Base-by-base conservation (phyloP, 2,797 vertebrate genomes). In the Simalia tracyae region DNA sequence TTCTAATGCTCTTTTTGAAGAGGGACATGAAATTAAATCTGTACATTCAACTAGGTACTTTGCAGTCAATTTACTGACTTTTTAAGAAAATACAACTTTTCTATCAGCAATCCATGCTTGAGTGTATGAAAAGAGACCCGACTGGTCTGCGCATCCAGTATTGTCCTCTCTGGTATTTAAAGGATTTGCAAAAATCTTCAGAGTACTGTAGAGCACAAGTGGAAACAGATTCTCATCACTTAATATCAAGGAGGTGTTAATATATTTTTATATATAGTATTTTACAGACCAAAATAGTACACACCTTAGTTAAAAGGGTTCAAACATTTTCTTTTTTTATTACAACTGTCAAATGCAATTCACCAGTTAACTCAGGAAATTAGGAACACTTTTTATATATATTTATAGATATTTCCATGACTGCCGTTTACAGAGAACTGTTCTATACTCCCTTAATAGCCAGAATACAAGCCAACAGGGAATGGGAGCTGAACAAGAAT, bases 261-360 rank as follows among this genome's bases (percentile, higher is more conserved):
- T 92, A 92, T 92, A 90, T 87, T 90, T 92, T 84, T 92, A 92
- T 96, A 91, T 96, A 97, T 96, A 94, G 87, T 96, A 97, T 96
- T 93, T 97, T 97, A 97, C 95, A 98, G 95, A 97, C 96, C 95
- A 94, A 97, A 96, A 96, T 94, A 97, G 96, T 96, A 97, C 97
- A 97, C 97, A 97, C 97, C 97, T 98, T 98, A 97, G 98, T 98
- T 97, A 97, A 97, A 97, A 96, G 95, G 96, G 96, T 93, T 96
- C 91, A 96, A 98, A 95, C 95, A 95, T 95, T 93, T 64, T 90
- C n/a, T 92, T 97, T 98, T 98, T 97, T 98, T 98, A 98, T 98
- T 98, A 98, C 97, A 98, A 98, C 97, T 98, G 95, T 95, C 96
- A 96, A 94, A 97, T 97, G 97, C 96, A 96, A 97, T 98, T 98